phyloP scores from a whole-genome alignment of 2,113 vertebrate species.

The Polyodon spathula region DNA sequence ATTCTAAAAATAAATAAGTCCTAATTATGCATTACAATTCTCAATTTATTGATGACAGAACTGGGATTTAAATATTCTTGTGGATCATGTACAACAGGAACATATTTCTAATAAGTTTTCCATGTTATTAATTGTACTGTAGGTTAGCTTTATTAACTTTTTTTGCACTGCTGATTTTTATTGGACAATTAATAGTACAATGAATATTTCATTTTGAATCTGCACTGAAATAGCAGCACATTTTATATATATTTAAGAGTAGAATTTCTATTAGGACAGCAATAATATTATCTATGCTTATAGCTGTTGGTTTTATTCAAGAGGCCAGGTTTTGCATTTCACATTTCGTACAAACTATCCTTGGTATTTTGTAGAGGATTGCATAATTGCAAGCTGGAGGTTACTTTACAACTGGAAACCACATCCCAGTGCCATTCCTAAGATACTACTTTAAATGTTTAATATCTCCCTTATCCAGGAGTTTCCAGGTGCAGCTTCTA shows the following conservation, averaged over 20 bases:
- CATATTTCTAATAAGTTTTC: too few species aligned
- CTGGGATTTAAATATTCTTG: too few species aligned
- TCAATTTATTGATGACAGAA: too few species aligned
- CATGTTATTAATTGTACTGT: too few species aligned
- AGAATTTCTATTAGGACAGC: slow-evolving; percentile 19
- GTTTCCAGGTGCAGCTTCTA: slow-evolving; percentile 48
- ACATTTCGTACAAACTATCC: background rate
- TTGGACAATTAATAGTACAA: too few species aligned
- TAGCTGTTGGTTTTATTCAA: slow-evolving; percentile 12
- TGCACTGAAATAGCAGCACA: background rate
- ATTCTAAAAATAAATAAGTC: too few species aligned
- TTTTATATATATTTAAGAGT: background rate
- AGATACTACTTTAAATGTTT: slow-evolving; percentile 18
- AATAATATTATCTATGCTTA: slow-evolving; percentile 26
- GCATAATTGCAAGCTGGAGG: slow-evolving; percentile 21
- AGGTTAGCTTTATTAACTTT: too few species aligned
- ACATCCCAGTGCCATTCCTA: slow-evolving; percentile 11
- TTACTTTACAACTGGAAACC: background rate
- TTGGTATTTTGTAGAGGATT: background rate
- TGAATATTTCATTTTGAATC: background rate
- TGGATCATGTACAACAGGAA: too few species aligned
- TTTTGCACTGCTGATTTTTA: too few species aligned
- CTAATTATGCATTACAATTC: too few species aligned
- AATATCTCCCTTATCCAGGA: slow-evolving; percentile 51
- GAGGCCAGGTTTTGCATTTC: slow-evolving; percentile 35